Evolutionary conservation across 2,888 invertebrate species (phyloP), one percentile per base, ranked within the genome.

Genomic region (Sphinx pinastri): DNA sequence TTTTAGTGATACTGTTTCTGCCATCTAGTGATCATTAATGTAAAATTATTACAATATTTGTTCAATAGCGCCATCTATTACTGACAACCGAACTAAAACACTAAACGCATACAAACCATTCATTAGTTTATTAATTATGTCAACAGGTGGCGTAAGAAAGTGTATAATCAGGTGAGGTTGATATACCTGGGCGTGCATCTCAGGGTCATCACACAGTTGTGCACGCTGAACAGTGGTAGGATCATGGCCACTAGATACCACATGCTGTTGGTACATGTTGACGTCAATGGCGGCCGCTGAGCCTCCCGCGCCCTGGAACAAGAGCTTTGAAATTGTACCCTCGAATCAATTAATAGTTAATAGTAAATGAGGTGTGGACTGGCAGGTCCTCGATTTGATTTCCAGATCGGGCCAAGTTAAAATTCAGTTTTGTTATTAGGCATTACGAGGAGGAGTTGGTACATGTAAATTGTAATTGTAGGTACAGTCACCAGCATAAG

Each of bases 171-270:
- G 6, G 1, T 11, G 2, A 19, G 19, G 4, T 10, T 11, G 3
- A 51, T 2, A 70, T 79, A 91, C 91, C 88, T 88, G 1, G 87
- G 86, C 0, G 85, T 83, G 70, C 86, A 87, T 25, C 84, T 76
- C 88, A 88, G 88, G 1, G 70, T 71, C 45, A 74, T 73, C 1
- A 75, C n/a, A 54, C 73, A 70, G 66, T 72, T 79, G 47, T 77
- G 77, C 10, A 76, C 13, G 71, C 79, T 87, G 75, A 89, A 75
- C 57, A 91, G 73, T 0, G 92, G 91, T 67, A 91, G 78, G 7
- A 89, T 67, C 79, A 90, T 71, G 2, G 91, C 89, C 10, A 90
- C 71, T 12, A 86, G 14, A 74, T 87, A 89, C 88, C 88, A 88
- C 16, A 88, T 31, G 2, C 85, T 81, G 0, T 74, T 72, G 0